Evolutionary conservation across 2,888 invertebrate species (phyloP), one percentile per base, ranked within the genome.

Genomic region (Drosophila affinis): DNA sequence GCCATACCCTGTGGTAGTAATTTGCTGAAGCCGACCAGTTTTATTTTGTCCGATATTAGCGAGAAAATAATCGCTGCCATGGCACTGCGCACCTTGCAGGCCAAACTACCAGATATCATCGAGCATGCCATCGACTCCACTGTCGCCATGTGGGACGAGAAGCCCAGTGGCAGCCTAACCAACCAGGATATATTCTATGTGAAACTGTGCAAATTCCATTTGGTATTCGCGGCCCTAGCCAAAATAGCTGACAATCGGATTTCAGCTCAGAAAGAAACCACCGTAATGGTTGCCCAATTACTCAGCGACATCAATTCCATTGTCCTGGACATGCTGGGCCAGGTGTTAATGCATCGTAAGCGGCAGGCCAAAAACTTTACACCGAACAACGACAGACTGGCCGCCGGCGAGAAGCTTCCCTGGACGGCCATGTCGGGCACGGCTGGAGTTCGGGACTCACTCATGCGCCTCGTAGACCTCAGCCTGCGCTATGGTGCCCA

Each of bases 21-120:
- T 64, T 71, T 89, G 10, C 54, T 91, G 2, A 92, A 91, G 56
- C 90, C 93, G 55, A 93, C 94, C 9, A 89, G 92, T 89, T 91
- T 92, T 77, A 93, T 94, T 74, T 93, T 97, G 67, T 94, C 95
- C 72, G 96, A 95, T 91, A 95, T 96, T 85, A 95, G 95, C 7
- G 98, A 98, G 92, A 96, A 96, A 91, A 93, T 97, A 67, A 94
- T 95, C 14, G 96, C 95, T 1, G 96, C 96, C 0, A 93, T 95
- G 18, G 93, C 96, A 0, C 93, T 98, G 77, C 80, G 87, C 3
- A 17, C 68, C 0, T 17, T 82, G 32, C 87, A 85, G 10, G 44
- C 4, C 24, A 80, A 88, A 52, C 46, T 67, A 67, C 77, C 90
- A 2, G 83, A 92, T 81, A 73, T 93, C 69, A 91, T 95, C 73